Base-by-base conservation (phyloP, 2,888 invertebrate species). In the Parasteatoda lunata region DNA sequence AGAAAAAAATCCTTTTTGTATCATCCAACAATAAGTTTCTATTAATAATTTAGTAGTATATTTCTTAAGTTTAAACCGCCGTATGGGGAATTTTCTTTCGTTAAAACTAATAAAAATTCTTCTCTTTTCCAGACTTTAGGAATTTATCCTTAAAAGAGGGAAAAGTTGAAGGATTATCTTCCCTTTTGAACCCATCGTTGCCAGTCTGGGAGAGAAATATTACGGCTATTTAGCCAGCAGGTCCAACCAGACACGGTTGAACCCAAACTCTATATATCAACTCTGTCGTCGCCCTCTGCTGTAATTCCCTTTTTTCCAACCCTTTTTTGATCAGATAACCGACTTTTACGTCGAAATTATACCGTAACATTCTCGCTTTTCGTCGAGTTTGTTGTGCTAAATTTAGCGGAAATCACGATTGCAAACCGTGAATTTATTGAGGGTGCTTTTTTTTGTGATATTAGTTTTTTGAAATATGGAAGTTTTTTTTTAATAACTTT, bases 161-260 rank as follows among this genome's bases (percentile, higher is more conserved):
- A 78, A 45, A 48, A n/a, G 45, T 54, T 59, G 75, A 48, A 71
- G 72, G 79, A 79, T 79, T 79, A 79, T 71, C 79, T 71, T 51
- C 48, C 51, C 52, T 30, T 48, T 72, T 59, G 11, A 59, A 59
- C 11, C 71, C 65, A 65, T 79, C 79, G 64, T n/a, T 49, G 49
- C 51, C 71, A 65, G 49, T 49, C 79, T 30, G 30, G 11, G 64
- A 13, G 72, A 79, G 79, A 79, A 71, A 54, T 59, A 79, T 79
- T 59, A 51, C 30, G 64, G 79, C 79, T 51, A 79, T 79, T 79
- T 79, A 78, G 49, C 64, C 64, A 65, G 69, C 78, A 54, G 45
- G 69, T n/a, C 52, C 68, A 59, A 59, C 69, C 49, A 47, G 69
- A 68, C 48, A n/a, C 49, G n/a, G 11, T 66, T 15, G 11, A 5